A percentile compares a stretch with the other conserved stretches of the same genome.
These are phyloP conservation scores for Manis crassicaudata DNA, from an alignment of 2,797 vertebrate genomes.

Conservation along the genomic window DNA sequence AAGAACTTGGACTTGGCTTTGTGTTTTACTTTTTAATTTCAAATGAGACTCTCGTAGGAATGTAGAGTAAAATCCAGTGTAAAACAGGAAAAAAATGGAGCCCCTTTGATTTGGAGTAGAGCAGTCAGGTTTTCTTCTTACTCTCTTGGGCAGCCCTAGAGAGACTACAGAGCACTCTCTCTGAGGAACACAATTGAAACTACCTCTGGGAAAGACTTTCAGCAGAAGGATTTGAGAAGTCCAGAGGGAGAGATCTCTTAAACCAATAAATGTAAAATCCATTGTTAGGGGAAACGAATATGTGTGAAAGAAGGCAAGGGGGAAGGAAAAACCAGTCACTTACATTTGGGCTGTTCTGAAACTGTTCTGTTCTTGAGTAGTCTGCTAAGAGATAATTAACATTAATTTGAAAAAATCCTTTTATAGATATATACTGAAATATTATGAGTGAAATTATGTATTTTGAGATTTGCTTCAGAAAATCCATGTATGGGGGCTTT, in stretches of 20 bases:
- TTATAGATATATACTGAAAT: not conserved
- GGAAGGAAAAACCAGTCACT: not conserved
- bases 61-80: not conserved
- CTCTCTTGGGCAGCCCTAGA: not conserved
- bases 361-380: not conserved
- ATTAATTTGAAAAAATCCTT: not conserved
- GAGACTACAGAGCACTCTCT: not conserved
- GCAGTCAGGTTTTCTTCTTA: not conserved
- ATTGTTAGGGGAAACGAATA: not conserved
- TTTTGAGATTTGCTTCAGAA: not conserved
- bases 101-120: not conserved
- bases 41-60: not conserved
- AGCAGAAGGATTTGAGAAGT: not conserved
- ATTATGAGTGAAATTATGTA: not conserved
- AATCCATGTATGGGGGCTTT: not conserved
- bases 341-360: not conserved
- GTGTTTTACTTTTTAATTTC: not conserved
- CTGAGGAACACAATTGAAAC: not conserved
- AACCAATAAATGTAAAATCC: not conserved
- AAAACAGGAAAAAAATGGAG: not conserved
- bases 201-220: not conserved
- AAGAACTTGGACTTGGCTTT: not conserved
- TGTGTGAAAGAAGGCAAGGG: not conserved
- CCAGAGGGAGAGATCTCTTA: not conserved
- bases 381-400: not conserved